Percentiles rank a stretch among this genome's conserved stretches.
Evolutionary conservation across 2,888 invertebrate species (phyloP).

Genomic region (Patella pellucida): DNA sequence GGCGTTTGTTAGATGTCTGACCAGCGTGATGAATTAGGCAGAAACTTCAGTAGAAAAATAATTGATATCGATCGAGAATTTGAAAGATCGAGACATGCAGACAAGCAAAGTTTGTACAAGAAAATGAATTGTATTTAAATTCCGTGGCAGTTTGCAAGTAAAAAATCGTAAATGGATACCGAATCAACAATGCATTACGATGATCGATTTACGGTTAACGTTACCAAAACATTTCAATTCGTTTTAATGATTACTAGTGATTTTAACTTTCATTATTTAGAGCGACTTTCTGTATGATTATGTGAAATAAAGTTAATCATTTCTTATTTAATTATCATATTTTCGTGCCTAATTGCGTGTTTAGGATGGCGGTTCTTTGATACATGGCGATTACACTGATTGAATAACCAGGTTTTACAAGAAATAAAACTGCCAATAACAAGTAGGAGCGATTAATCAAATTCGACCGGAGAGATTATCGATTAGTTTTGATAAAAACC

Average conservation of each 20-base stretch:
- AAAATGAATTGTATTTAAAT: conserved; percentile 10
- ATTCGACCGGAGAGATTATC: no score
- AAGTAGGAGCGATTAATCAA: conserved; percentile 1
- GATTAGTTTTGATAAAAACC: no score
- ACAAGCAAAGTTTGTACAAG: conserved; percentile 9
- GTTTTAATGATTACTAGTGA: conserved; percentile 6
- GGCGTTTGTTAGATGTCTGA: conserved; percentile 5
- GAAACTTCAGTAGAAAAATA: conserved; percentile 4
- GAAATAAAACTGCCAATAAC: not conserved
- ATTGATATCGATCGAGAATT: conserved; percentile 2
- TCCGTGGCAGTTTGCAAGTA: not conserved
- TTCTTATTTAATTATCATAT: conserved; percentile 10
- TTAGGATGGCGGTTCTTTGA: conserved; percentile 5
- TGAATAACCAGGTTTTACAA: conserved; percentile 7
- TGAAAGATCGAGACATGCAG: conserved; percentile 4
- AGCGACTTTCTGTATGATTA: conserved; percentile 10
- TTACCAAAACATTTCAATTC: conserved; percentile 9
- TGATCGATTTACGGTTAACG: conserved; percentile 7
- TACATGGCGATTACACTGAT: not conserved
- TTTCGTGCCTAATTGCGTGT: conserved; percentile 10
- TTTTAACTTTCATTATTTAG: conserved; percentile 9
- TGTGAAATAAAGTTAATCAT: conserved; percentile 11
- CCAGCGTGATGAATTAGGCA: conserved; percentile 6
- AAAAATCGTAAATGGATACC: conserved; percentile 5
- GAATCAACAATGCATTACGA: conserved; percentile 1